A percentile compares a stretch with the other conserved stretches of the same genome.
These are phyloP conservation scores for Mus pahari DNA, from an alignment of 2,113 vertebrate genomes.

Conservation along the genomic window DNA sequence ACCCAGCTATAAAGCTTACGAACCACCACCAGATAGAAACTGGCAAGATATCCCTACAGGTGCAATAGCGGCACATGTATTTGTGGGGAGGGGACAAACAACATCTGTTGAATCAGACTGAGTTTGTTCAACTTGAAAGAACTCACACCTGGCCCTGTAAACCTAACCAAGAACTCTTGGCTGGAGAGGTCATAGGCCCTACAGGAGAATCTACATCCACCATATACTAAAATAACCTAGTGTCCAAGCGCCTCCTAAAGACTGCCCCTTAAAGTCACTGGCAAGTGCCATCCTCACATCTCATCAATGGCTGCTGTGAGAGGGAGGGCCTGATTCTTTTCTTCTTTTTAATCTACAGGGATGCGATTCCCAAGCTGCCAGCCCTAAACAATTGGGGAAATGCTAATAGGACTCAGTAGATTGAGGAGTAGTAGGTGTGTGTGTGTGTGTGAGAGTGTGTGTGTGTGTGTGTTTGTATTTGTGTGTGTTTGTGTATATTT, in stretches of 20 bases:
- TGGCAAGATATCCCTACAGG: not conserved
- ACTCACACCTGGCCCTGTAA: not conserved
- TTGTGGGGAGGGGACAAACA: not conserved
- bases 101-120: not conserved
- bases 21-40: not conserved
- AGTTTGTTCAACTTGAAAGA: not conserved
- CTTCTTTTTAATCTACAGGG: not conserved
- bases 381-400: not conserved
- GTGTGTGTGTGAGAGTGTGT: too few species aligned
- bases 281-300: not conserved
- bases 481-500: not conserved
- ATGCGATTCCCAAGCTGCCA: not conserved
- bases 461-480: not conserved
- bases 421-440: not conserved
- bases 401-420: not conserved
- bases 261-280: too few species aligned
- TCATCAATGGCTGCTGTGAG: not conserved
- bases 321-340: not conserved
- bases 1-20: not conserved
- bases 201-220: not conserved
- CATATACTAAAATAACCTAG: not conserved
- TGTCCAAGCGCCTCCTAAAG: not conserved
- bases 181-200: not conserved
- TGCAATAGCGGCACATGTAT: not conserved
- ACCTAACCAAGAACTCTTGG: not conserved